Percentiles rank a stretch among this genome's conserved stretches.
Conservation (phyloP, 2,888 invertebrate genomes). For the Torymus texanus region DNA sequence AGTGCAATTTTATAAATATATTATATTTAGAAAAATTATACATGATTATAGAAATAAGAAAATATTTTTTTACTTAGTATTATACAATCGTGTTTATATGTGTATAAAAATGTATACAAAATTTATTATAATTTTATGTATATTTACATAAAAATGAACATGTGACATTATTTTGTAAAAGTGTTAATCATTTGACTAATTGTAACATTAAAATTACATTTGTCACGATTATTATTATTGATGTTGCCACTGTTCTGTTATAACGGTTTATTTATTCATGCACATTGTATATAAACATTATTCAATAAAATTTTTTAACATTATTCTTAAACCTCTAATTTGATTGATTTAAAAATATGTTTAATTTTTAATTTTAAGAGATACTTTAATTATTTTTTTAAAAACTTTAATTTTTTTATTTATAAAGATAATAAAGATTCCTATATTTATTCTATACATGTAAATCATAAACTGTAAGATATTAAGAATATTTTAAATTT, state of each 20-base stretch:
- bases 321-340: not conserved
- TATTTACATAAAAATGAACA: conserved; percentile 23
- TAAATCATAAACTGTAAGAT: no score
- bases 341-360: no score
- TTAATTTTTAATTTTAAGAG: no score
- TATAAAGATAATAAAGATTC: no score
- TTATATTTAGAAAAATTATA: conserved; percentile 42
- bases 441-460: no score
- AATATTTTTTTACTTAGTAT: conserved; percentile 50
- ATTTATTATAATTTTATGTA: conserved; percentile 29
- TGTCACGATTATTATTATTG: conserved; percentile 19
- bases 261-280: conserved; percentile 38
- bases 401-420: no score
- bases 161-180: conserved; percentile 43
- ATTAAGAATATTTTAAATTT: no score
- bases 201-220: conserved; percentile 35
- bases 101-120: conserved; percentile 17
- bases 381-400: no score
- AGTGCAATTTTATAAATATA: conserved; percentile 47
- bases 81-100: conserved; percentile 29
- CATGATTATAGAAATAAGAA: conserved; percentile 35
- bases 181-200: conserved; percentile 26
- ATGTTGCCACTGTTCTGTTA: conserved; percentile 40
- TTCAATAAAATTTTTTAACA: conserved; percentile 48
- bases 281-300: conserved; percentile 41